A percentile compares a stretch with the other conserved stretches of the same genome.
Evolutionary conservation across 2,888 invertebrate species (phyloP).

Genomic region (Nymphalis c-album): DNA sequence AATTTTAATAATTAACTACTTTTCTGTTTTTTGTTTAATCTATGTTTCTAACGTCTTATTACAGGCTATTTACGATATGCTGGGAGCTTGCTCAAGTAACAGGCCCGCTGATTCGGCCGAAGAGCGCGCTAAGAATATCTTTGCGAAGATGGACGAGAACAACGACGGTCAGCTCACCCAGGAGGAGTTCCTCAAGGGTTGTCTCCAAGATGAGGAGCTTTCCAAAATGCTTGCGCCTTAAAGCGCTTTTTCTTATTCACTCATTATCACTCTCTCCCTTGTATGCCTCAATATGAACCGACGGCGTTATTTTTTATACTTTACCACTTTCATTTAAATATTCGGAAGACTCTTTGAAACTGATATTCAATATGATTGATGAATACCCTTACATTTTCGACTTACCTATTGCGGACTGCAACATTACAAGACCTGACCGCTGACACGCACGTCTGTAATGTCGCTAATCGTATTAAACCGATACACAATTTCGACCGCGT

Average conservation of each 20-base stretch:
- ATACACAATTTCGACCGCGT: conserved; percentile 20
- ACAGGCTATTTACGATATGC: conserved; percentile 99
- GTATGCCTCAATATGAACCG: conserved; percentile 35
- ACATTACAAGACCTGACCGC: conserved; percentile 26
- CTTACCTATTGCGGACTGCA: conserved; percentile 17
- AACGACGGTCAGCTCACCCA: conserved; percentile 98
- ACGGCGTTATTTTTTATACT: conserved; percentile 13
- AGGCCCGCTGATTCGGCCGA: conserved; percentile 97
- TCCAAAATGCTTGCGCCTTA: conserved; percentile 97
- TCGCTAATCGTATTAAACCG: conserved; percentile 33
- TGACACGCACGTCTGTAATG: conserved; percentile 22
- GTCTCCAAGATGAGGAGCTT: conserved; percentile 97
- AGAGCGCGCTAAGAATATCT: conserved; percentile 98
- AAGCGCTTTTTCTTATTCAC: conserved; percentile 54
- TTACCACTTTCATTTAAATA: background rate
- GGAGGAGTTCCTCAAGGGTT: conserved; percentile 98
- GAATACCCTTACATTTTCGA: conserved; percentile 1
- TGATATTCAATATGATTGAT: background rate
- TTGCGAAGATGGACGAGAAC: conserved; percentile 99
- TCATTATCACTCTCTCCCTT: conserved; percentile 30
- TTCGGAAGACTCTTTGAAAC: background rate
- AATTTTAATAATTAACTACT: too few relatives aligned
- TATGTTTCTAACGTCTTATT: conserved; percentile 44
- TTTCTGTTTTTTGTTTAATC: too few relatives aligned
- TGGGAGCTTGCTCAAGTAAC: conserved; percentile 97